Evolutionary conservation across 2,113 vertebrate genomes (phyloP), one percentile per base, ranked within the genome.

Genomic region (Syrrhaptes paradoxus): DNA sequence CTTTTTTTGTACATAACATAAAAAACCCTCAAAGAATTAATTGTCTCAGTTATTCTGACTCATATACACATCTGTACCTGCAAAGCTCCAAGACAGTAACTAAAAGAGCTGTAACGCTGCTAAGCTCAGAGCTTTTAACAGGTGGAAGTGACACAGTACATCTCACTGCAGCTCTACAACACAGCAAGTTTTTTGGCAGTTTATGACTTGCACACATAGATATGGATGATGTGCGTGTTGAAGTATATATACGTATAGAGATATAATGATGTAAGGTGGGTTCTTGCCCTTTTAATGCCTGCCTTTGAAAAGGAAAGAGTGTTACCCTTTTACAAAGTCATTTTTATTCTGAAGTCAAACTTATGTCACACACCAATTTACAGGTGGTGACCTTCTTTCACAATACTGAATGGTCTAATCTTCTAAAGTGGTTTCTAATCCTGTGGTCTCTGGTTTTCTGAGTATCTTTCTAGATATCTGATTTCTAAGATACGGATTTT

Each of bases 181-280:
- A 18, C 51, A 66, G n/a, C 13, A 55, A 10, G 4, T 3, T 76
- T 65, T 65, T 83, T 46, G 38, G 48, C 81, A n/a, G 13, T 43
- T 54, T 77, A 2, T 61, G 43, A 31, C 8, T 71, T 58, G 17
- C 21, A 46, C 18, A 28, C 13, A n/a, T 34, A 57, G 52, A 61
- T 65, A 52, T 2, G 10, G 38, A 36, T 46, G 20, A 41, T 7
- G 1, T n/a, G 4, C 34, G 4, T 58, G 21, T 59, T 1, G 0
- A 68, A 43, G 18, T 51, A 7, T 78, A 6, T 10, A 19, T 28
- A 13, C 2, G 10, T 17, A 22, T 16, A 45, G 20, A 49, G 16
- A 16, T 11, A 18, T 55, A 66, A 9, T 62, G 17, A 13, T 26
- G 45, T 4, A 48, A 41, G 46, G 61, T 49, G n/a, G n/a, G 77